These are phyloP conservation scores for Drosophila picticornis DNA, from an alignment of 2,888 invertebrate genomes.

Conservation along the genomic window DNA sequence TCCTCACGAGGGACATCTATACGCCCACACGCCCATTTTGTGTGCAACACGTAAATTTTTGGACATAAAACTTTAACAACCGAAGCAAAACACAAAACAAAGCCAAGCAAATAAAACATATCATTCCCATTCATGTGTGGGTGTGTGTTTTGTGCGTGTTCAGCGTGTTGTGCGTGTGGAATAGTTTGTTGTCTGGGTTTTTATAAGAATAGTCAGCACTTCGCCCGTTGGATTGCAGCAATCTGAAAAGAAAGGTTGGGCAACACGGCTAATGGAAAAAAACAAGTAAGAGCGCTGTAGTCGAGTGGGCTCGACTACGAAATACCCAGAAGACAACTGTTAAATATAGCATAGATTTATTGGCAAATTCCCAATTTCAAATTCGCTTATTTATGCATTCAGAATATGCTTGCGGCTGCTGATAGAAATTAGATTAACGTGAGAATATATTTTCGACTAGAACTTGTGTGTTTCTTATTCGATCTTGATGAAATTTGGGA, in stretches of 20 bases:
- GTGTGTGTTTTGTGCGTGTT: background rate
- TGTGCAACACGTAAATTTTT: constrained; percentile 69
- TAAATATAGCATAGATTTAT: no score
- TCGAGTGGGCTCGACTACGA: no score
- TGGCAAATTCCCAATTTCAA: no score
- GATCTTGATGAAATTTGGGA: no score
- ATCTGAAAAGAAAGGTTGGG: background rate
- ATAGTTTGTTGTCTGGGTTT: constrained; percentile 10
- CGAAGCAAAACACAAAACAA: constrained; percentile 39
- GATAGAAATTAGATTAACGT: no score
- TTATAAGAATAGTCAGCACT: constrained; percentile 7
- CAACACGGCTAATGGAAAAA: background rate
- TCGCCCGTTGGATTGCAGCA: background rate
- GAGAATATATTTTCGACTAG: no score
- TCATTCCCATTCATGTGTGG: background rate
- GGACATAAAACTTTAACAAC: constrained; percentile 74
- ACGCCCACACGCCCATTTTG: constrained; percentile 17
- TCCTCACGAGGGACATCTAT: constrained; percentile 26
- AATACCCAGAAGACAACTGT: no score
- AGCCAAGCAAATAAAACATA: constrained; percentile 52
- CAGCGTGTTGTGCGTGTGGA: background rate
- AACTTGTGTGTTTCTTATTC: no score
- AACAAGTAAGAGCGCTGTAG: background rate
- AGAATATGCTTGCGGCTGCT: no score
- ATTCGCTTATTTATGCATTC: no score